Conservation (phyloP, 92 coral and sea anemone species). For the Scolanthus callimorphus region DNA sequence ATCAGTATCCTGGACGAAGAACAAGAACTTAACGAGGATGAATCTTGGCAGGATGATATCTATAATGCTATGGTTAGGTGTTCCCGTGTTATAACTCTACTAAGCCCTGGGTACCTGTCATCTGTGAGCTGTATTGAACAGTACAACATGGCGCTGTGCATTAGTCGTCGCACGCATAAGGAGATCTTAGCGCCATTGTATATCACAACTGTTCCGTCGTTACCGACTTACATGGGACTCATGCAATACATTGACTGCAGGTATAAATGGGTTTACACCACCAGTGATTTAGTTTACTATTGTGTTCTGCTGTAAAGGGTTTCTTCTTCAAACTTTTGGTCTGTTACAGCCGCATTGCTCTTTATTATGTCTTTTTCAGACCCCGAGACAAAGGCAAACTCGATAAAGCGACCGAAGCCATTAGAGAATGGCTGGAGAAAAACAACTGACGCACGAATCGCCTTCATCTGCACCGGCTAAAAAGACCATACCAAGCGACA, state of each 20-base stretch:
- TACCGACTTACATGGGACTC: constrained; percentile 95
- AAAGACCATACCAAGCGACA: constrained; percentile 1
- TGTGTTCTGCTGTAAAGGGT: too few relatives aligned
- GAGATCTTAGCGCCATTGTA: constrained; percentile 86
- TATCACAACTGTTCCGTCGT: constrained; percentile 45
- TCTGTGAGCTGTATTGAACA: constrained; percentile 84
- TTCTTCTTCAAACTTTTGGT: too few relatives aligned
- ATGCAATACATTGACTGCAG: constrained; percentile 93
- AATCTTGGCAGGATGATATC: constrained; percentile 93
- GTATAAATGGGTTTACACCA: too few relatives aligned
- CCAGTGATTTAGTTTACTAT: too few relatives aligned
- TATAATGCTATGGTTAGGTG: constrained; percentile 74
- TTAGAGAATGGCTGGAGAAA: constrained; percentile 9
- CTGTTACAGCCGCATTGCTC: not conserved
- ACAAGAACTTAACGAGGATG: constrained; percentile 66
- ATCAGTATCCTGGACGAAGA: constrained; percentile 60
- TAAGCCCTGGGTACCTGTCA: constrained; percentile 73
- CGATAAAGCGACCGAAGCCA: constrained; percentile 30
- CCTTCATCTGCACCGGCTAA: constrained; percentile 1
- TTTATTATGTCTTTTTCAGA: constrained; percentile 15
- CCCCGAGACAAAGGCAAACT: constrained; percentile 51
- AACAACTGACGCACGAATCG: constrained; percentile 5
- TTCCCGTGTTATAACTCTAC: constrained; percentile 72
- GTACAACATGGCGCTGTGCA: constrained; percentile 90
- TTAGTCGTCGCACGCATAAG: constrained; percentile 63